Conservation (phyloP, 2,888 invertebrate species). For the Lapara coniferarum region DNA sequence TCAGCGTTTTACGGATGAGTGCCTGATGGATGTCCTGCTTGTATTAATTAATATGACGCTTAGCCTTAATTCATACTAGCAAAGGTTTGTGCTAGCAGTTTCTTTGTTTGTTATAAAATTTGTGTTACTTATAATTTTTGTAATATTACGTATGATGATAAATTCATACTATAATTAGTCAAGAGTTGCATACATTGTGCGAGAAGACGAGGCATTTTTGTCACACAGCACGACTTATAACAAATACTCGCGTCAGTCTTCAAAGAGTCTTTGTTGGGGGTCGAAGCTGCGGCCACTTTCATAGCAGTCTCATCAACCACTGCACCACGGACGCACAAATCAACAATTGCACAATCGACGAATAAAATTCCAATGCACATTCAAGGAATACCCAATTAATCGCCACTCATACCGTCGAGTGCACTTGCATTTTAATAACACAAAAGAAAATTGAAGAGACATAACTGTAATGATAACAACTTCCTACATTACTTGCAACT, state of each 20-base stretch:
- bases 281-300: neutral
- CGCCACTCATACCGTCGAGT: constrained; percentile 29
- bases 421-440: constrained; percentile 45
- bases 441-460: constrained; percentile 44
- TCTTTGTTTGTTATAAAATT: too few species aligned
- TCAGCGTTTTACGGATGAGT: constrained; percentile 6
- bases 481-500: constrained; percentile 65
- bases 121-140: too few species aligned
- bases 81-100: too few species aligned
- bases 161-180: too few species aligned
- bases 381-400: constrained; percentile 15
- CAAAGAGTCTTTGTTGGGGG: too few species aligned
- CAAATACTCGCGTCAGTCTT: too few species aligned
- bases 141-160: too few species aligned
- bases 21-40: neutral
- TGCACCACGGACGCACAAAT: neutral
- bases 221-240: too few species aligned
- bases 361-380: neutral
- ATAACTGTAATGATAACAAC: constrained; percentile 52
- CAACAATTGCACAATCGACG: neutral
- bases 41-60: neutral
- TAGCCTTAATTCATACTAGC: neutral
- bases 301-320: neutral
- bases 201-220: too few species aligned
- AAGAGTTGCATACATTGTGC: too few species aligned